Evolutionary conservation across 2,797 vertebrate species (phyloP), one percentile per base, ranked within the genome.

Genomic region (Micromesistius poutassou): DNA sequence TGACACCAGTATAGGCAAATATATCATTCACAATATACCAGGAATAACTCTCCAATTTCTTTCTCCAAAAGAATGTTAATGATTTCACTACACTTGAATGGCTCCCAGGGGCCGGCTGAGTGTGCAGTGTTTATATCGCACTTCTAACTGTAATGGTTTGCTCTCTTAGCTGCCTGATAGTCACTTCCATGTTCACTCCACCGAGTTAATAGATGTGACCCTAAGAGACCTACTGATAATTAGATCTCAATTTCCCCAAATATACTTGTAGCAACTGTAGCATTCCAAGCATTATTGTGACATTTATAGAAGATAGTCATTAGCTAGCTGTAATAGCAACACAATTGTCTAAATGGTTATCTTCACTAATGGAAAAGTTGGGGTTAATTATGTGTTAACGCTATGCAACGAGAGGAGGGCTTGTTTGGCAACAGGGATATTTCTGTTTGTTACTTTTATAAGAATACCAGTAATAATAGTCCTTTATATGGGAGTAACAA

Each of bases 51-150:
- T 22, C 55, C n/a, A 1, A 62, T 8, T 78, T 72, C 90, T 90
- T 91, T 78, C 7, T 79, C 74, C 78, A 72, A 81, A 83, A 89
- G 89, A 91, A 85, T 84, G 79, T 86, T 92, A 87, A 91, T 92
- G 91, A 92, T 88, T 83, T 88, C 76, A 74, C 83, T 85, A 80
- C 84, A 81, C 89, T 82, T 85, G 83, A 72, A 33, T 79, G 77
- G 81, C 73, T 68, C 79, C 73, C 77, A 76, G 76, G 81, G 36
- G 35, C 70, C 30, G 35, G 80, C 81, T 86, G 80, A 81, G 71
- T 85, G 86, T 89, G 79, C 83, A 72, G 84, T 93, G 92, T 94
- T 93, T 92, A 91, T 38, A 79, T 89, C 81, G 89, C 74, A 77
- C 79, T 82, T 73, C 81, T 86, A 80, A 89, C 83, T 85, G 83